phyloP scores from a whole-genome alignment of 2,113 vertebrate genomes.

The Pavo muticus region DNA sequence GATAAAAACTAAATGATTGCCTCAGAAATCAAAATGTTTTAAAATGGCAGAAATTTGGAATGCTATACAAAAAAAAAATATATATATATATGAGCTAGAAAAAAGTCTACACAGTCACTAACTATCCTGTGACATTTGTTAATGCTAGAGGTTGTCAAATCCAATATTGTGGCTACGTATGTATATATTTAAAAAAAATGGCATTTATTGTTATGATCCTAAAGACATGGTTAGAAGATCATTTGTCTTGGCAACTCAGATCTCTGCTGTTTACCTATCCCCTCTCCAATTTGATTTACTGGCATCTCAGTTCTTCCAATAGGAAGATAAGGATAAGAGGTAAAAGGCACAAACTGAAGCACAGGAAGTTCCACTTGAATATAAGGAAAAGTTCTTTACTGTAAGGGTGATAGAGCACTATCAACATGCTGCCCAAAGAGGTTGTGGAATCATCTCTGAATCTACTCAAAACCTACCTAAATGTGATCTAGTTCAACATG shows the following conservation, averaged over 20 bases:
- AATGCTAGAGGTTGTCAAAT: background rate
- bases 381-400: background rate
- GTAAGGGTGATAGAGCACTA: background rate
- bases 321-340: fast-evolving
- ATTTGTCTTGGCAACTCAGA: background rate
- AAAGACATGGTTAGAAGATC: background rate
- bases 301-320: background rate
- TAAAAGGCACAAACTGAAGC: background rate
- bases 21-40: background rate
- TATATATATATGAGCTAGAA: background rate
- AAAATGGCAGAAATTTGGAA: background rate
- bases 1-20: background rate
- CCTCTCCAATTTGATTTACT: background rate
- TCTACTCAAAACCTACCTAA: background rate
- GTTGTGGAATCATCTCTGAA: background rate
- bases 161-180: background rate
- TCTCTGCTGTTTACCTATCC: background rate
- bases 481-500: background rate
- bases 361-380: background rate
- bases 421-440: background rate
- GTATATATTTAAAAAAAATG: background rate
- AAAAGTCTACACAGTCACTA: background rate
- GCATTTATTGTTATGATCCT: background rate
- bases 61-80: background rate
- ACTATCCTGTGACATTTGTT: background rate